A percentile compares a stretch with the other conserved stretches of the same genome.
Conservation (phyloP, 2,113 vertebrate species). For the Corvus moneduloides region DNA sequence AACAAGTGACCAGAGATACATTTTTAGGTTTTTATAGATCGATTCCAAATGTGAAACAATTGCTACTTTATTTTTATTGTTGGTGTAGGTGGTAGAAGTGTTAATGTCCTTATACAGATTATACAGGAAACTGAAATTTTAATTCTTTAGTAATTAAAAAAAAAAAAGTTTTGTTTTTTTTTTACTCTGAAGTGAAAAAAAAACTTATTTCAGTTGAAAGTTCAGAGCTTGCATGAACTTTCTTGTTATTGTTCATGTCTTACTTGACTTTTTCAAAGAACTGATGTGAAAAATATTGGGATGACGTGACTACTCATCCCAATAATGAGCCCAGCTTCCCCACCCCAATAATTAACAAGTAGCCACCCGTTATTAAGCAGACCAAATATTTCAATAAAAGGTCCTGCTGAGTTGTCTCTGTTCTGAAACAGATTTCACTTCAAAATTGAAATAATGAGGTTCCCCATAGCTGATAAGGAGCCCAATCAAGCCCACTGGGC, state of each 20-base stretch:
- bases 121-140: not conserved
- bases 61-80: not conserved
- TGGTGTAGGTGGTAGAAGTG: not conserved
- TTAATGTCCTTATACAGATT: not conserved
- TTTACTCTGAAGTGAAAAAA: not conserved
- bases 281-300: conserved; percentile 69
- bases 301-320: conserved; percentile 78
- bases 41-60: conserved; percentile 58
- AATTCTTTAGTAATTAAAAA: not conserved
- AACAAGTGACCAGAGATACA: conserved; percentile 4
- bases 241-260: conserved; percentile 64
- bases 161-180: not conserved
- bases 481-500: not conserved
- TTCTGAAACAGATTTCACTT: conserved; percentile 36
- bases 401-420: conserved; percentile 33
- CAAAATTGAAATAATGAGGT: conserved; percentile 65
- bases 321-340: conserved; percentile 70
- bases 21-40: conserved; percentile 30
- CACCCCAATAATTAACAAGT: conserved; percentile 71
- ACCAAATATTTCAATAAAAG: conserved; percentile 54
- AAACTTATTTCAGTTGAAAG: not conserved
- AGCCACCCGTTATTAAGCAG: conserved; percentile 65
- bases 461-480: conserved; percentile 26
- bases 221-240: conserved; percentile 30
- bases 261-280: conserved; percentile 64